A percentile compares a stretch with the other conserved stretches of the same genome.
Evolutionary conservation across 2,888 invertebrate species (phyloP).

Genomic region (Copidosoma aretas): DNA sequence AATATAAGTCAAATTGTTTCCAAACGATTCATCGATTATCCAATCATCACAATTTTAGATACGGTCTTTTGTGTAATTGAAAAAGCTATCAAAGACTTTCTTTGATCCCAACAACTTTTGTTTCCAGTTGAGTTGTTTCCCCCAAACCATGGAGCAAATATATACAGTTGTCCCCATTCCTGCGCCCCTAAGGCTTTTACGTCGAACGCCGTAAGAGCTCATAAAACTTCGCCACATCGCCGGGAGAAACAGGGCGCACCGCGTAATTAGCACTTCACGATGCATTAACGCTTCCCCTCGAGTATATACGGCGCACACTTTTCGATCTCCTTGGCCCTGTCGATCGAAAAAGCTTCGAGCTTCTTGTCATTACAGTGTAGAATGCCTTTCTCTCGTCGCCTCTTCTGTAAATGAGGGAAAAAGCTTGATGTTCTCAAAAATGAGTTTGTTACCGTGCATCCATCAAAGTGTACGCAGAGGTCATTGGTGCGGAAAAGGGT

Average conservation of each 20-base stretch:
- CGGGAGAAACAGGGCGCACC: conserved; percentile 49
- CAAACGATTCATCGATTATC: no score
- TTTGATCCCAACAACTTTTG: no score
- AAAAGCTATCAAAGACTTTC: no score
- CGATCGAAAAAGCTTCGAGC: conserved; percentile 42
- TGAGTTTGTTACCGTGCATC: no score
- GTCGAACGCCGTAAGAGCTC: background rate
- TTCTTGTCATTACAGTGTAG: conserved; percentile 55
- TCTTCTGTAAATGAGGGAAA: background rate
- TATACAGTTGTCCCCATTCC: no score
- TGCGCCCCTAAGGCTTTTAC: background rate
- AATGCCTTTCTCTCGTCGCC: background rate
- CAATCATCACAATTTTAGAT: no score
- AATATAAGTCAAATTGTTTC: no score
- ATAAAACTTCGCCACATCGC: conserved; percentile 54
- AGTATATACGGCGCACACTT: conserved; percentile 10
- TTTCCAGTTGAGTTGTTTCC: no score
- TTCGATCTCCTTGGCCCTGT: conserved; percentile 42
- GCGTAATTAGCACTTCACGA: conserved; percentile 61
- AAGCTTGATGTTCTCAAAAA: background rate
- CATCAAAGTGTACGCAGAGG: no score
- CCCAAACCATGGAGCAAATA: no score
- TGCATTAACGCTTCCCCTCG: conserved; percentile 52
- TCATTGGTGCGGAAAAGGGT: no score
- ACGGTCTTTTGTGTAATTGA: no score